A percentile compares a stretch with the other conserved stretches of the same genome.
Conservation (phyloP, 2,113 vertebrate species). For the Eubucco bourcierii region DNA sequence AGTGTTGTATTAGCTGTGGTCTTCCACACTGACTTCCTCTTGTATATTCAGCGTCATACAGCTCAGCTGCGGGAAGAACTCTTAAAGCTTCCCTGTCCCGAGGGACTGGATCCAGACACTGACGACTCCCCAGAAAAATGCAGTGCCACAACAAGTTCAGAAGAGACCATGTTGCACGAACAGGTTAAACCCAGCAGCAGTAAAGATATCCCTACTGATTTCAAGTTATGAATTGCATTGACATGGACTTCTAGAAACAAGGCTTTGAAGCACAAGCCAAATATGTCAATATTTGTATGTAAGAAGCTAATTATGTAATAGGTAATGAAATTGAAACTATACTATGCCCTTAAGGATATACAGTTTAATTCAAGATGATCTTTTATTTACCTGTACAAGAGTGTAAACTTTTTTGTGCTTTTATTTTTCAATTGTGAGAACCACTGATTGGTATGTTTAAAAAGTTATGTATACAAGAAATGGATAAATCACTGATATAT, state of each 20-base stretch:
- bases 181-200: slow-evolving; percentile 89
- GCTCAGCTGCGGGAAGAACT: slow-evolving; percentile 95
- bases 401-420: slow-evolving; percentile 99
- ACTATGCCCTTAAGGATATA: slow-evolving; percentile 91
- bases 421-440: slow-evolving; percentile 99
- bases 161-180: slow-evolving; percentile 84
- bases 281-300: slow-evolving; percentile 99
- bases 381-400: slow-evolving; percentile 99
- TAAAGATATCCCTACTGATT: slow-evolving; percentile 87
- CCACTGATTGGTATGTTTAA: slow-evolving; percentile 99
- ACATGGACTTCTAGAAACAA: slow-evolving; percentile 81
- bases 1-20: neutral
- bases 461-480: slow-evolving; percentile 97
- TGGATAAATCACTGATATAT: slow-evolving; percentile 93
- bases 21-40: neutral
- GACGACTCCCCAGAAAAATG: slow-evolving; percentile 86
- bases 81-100: slow-evolving; percentile 93
- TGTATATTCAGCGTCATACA: slow-evolving; percentile 87
- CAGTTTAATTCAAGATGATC: slow-evolving; percentile 86
- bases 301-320: slow-evolving; percentile 97
- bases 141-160: slow-evolving; percentile 78
- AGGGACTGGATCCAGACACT: slow-evolving; percentile 88
- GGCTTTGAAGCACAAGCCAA: slow-evolving; percentile 93
- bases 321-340: slow-evolving; percentile 87
- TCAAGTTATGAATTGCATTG: slow-evolving; percentile 87